These are phyloP conservation scores for Enchytraeus crypticus DNA, from an alignment of 2,888 invertebrate species.

Conservation along the genomic window DNA sequence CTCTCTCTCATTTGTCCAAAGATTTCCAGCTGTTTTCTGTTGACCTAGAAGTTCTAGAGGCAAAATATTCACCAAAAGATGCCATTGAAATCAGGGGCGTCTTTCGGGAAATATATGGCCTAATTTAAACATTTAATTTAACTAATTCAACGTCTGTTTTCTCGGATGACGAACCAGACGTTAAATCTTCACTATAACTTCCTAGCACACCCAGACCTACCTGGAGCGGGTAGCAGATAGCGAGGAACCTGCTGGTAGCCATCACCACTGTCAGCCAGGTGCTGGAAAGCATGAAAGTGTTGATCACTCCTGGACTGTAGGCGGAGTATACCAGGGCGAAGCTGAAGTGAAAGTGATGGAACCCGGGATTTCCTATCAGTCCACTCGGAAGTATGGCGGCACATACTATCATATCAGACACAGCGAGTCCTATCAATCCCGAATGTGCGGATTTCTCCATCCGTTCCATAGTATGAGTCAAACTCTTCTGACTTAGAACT, in stretches of 20 bases:
- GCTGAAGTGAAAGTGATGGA: not conserved
- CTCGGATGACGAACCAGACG: too few relatives aligned
- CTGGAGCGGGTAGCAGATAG: constrained; percentile 65
- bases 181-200: too few relatives aligned
- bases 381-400: constrained; percentile 54
- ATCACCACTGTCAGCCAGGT: constrained; percentile 67
- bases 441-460: constrained; percentile 72
- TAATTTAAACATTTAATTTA: too few relatives aligned
- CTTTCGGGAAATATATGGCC: too few relatives aligned
- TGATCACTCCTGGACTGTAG: constrained; percentile 37
- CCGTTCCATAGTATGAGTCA: constrained; percentile 52
- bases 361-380: constrained; percentile 24
- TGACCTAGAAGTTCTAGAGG: too few relatives aligned
- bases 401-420: constrained; percentile 59
- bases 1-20: too few relatives aligned
- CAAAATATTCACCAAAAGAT: too few relatives aligned
- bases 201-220: too few relatives aligned
- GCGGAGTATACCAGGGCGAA: constrained; percentile 32
- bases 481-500: constrained; percentile 59
- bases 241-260: constrained; percentile 65
- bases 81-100: too few relatives aligned
- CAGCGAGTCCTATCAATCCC: constrained; percentile 63
- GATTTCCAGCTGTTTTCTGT: too few relatives aligned
- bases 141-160: too few relatives aligned
- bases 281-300: constrained; percentile 56